These are phyloP conservation scores for Odontamblyopus rebecca DNA, from an alignment of 2,797 vertebrate species.

Conservation along the genomic window DNA sequence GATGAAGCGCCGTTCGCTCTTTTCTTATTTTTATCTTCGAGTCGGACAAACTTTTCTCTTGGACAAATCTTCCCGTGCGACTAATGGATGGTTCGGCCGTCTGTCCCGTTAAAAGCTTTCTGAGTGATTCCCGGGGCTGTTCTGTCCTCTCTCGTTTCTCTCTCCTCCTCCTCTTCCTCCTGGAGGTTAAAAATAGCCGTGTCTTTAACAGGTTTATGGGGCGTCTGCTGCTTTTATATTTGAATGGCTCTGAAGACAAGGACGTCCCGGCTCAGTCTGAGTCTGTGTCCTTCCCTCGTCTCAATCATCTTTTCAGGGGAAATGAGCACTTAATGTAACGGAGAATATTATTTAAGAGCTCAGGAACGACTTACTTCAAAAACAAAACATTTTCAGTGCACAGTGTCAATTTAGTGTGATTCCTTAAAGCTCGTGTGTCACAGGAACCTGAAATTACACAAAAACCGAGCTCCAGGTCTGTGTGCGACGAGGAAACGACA, in stretches of 20 bases:
- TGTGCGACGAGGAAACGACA: too few species aligned
- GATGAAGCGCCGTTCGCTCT: background rate
- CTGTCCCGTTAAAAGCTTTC: conserved; percentile 20
- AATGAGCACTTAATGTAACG: background rate
- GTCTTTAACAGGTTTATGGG: background rate
- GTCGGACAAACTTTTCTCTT: background rate
- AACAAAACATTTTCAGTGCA: too few species aligned
- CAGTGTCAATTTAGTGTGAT: too few species aligned
- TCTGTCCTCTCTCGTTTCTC: background rate
- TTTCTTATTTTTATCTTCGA: background rate
- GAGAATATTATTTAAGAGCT: background rate
- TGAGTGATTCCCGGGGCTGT: conserved; percentile 5
- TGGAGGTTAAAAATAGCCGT: background rate
- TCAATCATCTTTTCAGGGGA: background rate
- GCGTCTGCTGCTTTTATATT: background rate
- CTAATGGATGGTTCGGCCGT: background rate
- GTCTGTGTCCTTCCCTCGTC: background rate
- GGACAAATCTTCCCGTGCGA: too few species aligned
- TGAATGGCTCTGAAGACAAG: background rate
- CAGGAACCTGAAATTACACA: too few species aligned
- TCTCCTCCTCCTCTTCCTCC: too few species aligned
- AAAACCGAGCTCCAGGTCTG: too few species aligned
- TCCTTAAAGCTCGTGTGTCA: too few species aligned
- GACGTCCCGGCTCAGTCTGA: background rate
- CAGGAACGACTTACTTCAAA: too few species aligned